These are phyloP conservation scores for Spisula solida DNA, from an alignment of 2,888 invertebrate genomes.

Conservation along the genomic window DNA sequence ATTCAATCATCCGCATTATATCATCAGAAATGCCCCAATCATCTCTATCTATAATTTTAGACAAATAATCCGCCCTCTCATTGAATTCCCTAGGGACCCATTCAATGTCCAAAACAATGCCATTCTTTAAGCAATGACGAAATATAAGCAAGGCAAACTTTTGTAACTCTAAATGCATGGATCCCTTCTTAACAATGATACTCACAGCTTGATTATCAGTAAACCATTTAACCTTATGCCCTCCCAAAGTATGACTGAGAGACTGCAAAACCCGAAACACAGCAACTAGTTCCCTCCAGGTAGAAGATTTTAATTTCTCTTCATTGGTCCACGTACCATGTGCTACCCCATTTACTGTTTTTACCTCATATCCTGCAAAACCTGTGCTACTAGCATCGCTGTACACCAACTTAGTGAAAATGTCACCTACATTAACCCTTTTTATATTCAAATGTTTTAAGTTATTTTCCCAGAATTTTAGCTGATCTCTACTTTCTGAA, in stretches of 20 bases:
- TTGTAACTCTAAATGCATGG: constrained; percentile 62
- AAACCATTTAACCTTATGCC: constrained; percentile 63
- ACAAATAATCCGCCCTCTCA: constrained; percentile 45
- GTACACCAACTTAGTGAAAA: constrained; percentile 43
- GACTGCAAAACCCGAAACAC: constrained; percentile 56
- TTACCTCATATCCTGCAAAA: constrained; percentile 44
- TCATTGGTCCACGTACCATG: constrained; percentile 53
- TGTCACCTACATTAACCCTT: not conserved
- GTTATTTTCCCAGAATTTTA: constrained; percentile 45
- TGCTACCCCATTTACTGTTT: constrained; percentile 38
- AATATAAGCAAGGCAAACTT: constrained; percentile 44
- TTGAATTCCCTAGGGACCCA: constrained; percentile 57
- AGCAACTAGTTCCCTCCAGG: constrained; percentile 60
- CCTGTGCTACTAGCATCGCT: constrained; percentile 58
- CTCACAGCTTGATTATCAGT: constrained; percentile 60
- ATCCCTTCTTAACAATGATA: constrained; percentile 56
- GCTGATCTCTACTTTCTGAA: constrained; percentile 44
- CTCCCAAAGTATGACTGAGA: constrained; percentile 43
- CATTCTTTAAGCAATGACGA: constrained; percentile 29
- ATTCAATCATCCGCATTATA: constrained; percentile 38
- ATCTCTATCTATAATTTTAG: constrained; percentile 56
- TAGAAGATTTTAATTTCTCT: constrained; percentile 51
- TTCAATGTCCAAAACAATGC: constrained; percentile 50
- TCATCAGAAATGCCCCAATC: constrained; percentile 61
- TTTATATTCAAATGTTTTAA: constrained; percentile 28